A percentile compares a stretch with the other conserved stretches of the same genome.
phyloP scores from a whole-genome alignment of 2,797 vertebrate genomes.

The Cynopterus sphinx region DNA sequence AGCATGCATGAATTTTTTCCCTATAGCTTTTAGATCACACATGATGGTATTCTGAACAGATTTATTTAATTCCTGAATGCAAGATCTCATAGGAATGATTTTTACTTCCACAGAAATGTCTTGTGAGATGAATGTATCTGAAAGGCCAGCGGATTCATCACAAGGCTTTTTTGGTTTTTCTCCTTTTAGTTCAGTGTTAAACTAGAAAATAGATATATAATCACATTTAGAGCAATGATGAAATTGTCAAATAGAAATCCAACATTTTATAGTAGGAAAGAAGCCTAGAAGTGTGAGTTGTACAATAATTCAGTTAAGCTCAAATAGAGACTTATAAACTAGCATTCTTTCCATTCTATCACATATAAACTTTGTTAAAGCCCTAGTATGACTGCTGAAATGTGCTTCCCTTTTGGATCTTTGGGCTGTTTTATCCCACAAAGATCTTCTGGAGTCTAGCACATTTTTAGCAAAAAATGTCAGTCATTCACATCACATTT shows the following conservation, averaged over 20 bases:
- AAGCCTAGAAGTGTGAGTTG: not conserved
- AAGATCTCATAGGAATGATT: constrained; percentile 91
- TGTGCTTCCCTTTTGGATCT: not conserved
- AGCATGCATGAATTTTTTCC: constrained; percentile 97
- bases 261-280: not conserved
- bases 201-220: not conserved
- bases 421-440: not conserved
- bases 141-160: constrained; percentile 92
- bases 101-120: constrained; percentile 96
- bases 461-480: not conserved
- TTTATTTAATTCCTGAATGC: constrained; percentile 92
- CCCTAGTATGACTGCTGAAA: not conserved
- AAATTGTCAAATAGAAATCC: not conserved
- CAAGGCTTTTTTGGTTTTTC: no score
- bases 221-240: not conserved
- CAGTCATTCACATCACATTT: not conserved
- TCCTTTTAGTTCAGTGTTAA: not conserved
- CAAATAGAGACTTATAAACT: not conserved
- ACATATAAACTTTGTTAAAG: not conserved
- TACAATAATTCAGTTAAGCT: not conserved
- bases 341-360: not conserved
- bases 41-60: constrained; percentile 95
- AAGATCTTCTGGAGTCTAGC: not conserved
- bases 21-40: constrained; percentile 96
- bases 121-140: constrained; percentile 93